Evolutionary conservation across 1,140 invertebrate genomes (phyloP).

Genomic region (Scaptomyza pallida): DNA sequence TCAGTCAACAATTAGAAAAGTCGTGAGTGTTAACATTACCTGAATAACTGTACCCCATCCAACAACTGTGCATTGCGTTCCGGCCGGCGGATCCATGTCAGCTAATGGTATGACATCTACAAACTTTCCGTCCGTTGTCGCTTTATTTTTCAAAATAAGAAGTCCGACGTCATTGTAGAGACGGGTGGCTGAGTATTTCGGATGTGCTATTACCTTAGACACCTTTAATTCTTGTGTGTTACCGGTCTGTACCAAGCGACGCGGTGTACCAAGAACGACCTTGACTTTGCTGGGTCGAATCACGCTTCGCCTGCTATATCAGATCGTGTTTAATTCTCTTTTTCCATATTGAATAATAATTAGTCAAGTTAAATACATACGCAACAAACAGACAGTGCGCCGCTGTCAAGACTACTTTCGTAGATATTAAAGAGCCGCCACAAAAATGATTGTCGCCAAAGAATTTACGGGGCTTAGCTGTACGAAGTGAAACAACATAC

Average conservation of each 20-base stretch:
- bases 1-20: not conserved
- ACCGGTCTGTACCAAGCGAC: slow-evolving; percentile 19
- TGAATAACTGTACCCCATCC: slow-evolving; percentile 70
- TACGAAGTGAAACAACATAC: slow-evolving; percentile 40
- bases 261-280: slow-evolving; percentile 54
- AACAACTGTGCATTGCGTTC: slow-evolving; percentile 40
- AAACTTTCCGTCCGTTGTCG: not conserved
- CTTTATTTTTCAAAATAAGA: slow-evolving; percentile 3
- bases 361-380: slow-evolving; percentile 27
- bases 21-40: slow-evolving; percentile 24
- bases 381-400: slow-evolving; percentile 55
- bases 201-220: slow-evolving; percentile 22
- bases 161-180: slow-evolving; percentile 49
- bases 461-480: not conserved
- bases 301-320: not conserved
- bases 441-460: slow-evolving; percentile 62
- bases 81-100: not conserved
- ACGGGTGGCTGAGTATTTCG: slow-evolving; percentile 12
- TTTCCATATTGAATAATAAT: too few relatives aligned
- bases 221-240: slow-evolving; percentile 34
- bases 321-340: too few relatives aligned
- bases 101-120: slow-evolving; percentile 10
- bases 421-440: slow-evolving; percentile 54
- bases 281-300: not conserved
- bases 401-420: slow-evolving; percentile 50